Base-by-base conservation (phyloP, 2,797 vertebrate genomes). In the Merluccius polli region DNA sequence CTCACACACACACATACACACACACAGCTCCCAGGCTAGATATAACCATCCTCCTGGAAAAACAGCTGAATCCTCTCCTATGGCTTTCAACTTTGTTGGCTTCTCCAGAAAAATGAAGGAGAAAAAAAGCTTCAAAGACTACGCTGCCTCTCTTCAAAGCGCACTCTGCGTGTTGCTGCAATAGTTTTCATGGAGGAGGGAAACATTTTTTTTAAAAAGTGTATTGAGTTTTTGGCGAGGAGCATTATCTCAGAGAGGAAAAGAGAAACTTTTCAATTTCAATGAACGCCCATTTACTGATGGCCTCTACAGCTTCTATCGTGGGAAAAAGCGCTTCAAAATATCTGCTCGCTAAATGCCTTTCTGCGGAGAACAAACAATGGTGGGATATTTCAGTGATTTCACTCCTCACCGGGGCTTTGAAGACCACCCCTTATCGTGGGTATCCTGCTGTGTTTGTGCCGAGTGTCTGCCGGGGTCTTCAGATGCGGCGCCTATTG, bases 91-190 rank as follows among this genome's bases (percentile, higher is more conserved):
- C 92, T 90, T 87, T 81, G 70, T 71, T 81, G 63, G 89, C 89
- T 86, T 91, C 85, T 76, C 83, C 85, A 88, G 85, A 82, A 83
- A 89, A 91, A 81, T 74, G 48, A 31, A 30, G 44, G 44, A 18
- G 75, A 77, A 93, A 89, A n/a, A 91, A 92, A 91, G 85, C 92
- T 93, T 93, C 92, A 93, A 93, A 93, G 91, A 88, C 80, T 87
- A 79, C 79, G 83, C 83, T 87, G 85, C 32, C 81, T 74, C 78
- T 88, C 90, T 93, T 93, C 92, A 94, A 93, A 93, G 92, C 81
- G 80, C 84, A 79, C 86, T 88, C 87, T 27, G 78, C 83, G 79
- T 65, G n/a, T 89, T 90, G 90, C 87, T 88, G 89, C 80, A 63
- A 81, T 87, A 85, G 87, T 89, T 85, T 89, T 87, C 10, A 80